Base-by-base conservation (phyloP, 92 coral and sea anemone species). In the Heteractis magnifica region DNA sequence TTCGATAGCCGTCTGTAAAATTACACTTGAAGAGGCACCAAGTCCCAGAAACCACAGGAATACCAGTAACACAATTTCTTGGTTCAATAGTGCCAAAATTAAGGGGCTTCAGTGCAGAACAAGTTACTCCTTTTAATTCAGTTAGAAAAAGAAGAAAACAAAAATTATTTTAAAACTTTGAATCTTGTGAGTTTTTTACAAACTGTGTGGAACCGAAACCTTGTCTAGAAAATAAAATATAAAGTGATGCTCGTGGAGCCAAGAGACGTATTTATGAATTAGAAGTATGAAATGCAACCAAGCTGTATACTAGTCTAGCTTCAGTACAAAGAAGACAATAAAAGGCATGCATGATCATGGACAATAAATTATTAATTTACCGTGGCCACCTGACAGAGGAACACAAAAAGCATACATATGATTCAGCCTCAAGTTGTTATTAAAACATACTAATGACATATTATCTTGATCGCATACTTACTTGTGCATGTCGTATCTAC, bases 21-120 rank as follows among this genome's bases (percentile, higher is more conserved):
- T 89, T 89, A 34, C 92, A 89, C 76, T 65, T 72, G n/a, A 89
- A 86, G n/a, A 52, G 72, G 55, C 92, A 89, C 4, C 59, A 55
- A 20, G 89, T 86, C 41, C 83, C 60, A 75, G 79, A 86, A 41
- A 53, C 56, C 14, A 89, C 85, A 52, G 89, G 89, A 34, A 81
- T 76, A 41, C 52, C 56, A 10, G 41, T 23, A 49, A 23, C 71
- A 48, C 92, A 89, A 50, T n/a, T 20, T 4, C 51, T n/a, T 7
- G 92, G 92, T 71, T 49, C 79, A 13, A 88, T 50, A 0, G 51
- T 56, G 13, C 92, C 92, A 60, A 74, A 81, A 16, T 58, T 49
- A 4, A 84, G 77, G 8, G 83, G 6, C 23, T 23, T 51, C 7
- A 84, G 56, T 5, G 86, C 49, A 19, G 86, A 80, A n/a, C 92